phyloP scores from a whole-genome alignment of 2,888 invertebrate genomes.

The Pemphredon lugubris region DNA sequence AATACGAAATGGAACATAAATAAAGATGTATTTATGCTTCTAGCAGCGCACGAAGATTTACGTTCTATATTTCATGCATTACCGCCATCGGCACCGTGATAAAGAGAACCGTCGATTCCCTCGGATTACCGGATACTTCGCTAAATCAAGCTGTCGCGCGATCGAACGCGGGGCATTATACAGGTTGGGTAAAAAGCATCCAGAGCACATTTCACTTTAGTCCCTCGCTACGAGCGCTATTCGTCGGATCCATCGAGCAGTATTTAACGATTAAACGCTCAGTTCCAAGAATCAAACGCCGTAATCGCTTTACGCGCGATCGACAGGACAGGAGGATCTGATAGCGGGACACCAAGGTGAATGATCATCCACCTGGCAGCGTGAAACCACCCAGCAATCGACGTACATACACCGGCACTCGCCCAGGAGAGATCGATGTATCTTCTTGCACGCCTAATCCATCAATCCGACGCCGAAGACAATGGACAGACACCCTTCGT shows the following conservation, averaged over 20 bases:
- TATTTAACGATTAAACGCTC: background rate
- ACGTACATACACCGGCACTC: slow-evolving; percentile 6
- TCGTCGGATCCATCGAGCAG: background rate
- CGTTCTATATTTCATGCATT: slow-evolving; percentile 17
- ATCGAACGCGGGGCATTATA: no score
- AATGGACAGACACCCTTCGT: slow-evolving; percentile 54
- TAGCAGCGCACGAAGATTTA: slow-evolving; percentile 11
- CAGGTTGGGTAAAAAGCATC: no score
- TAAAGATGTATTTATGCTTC: slow-evolving; percentile 30
- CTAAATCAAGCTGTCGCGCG: no score
- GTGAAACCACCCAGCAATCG: slow-evolving; percentile 36
- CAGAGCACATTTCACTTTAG: no score
- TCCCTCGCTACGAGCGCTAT: no score
- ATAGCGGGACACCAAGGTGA: slow-evolving; percentile 17
- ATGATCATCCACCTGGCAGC: slow-evolving; percentile 20
- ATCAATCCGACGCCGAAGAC: slow-evolving; percentile 61
- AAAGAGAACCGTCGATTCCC: background rate
- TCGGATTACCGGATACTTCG: no score
- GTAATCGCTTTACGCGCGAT: slow-evolving; percentile 12
- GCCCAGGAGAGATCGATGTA: slow-evolving; percentile 51
- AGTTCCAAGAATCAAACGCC: slow-evolving; percentile 13
- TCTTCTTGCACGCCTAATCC: slow-evolving; percentile 52
- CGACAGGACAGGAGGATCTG: slow-evolving; percentile 24
- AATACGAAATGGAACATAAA: slow-evolving; percentile 22
- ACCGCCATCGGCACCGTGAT: slow-evolving; percentile 2